Base-by-base conservation (phyloP, 1,140 invertebrate species). In the Panagrolaimus sp. region DNA sequence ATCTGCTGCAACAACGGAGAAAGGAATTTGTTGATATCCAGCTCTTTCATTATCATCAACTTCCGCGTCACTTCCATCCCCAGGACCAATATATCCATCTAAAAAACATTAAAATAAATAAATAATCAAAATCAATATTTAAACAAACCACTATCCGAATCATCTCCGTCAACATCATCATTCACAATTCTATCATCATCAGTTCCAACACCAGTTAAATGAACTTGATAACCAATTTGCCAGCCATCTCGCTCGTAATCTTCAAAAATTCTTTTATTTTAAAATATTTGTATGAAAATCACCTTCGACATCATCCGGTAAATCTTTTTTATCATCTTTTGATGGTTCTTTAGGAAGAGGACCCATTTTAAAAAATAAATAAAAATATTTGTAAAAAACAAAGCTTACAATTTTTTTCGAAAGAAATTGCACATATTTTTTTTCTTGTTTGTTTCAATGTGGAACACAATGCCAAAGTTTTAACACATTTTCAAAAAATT, bases 11-110 rank as follows among this genome's bases (percentile, higher is more conserved):
- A 28, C 21, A 6, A 14, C 52, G 12, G 52, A 21, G 4, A 28
- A 26, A 12, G 52, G 52, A 21, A 58, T 12, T 17, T 58, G 52
- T 58, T 58, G 52, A 58, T 58, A 58, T n/a, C 52, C 52, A 58
- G 52, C 52, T 24, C 52, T 21, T 10, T 26, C 28, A 8, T 58
- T 21, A 1, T 58, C 52, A 38, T 38, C 32, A 38, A 38, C 7
- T 14, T 58, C 52, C 1, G 52, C 52, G n/a, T 58, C 52, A 28
- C 52, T 58, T 4, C 52, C 52, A 17, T 58, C 52, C 4, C 52
- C 52, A 21, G 52, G 52, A 21, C 52, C 52, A n/a, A n/a, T n/a
- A 28, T 58, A 58, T 1, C 52, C 52, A 28, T 58, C 52, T 58
- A 26, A n/a, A 52, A 52, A 21, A n/a, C n/a, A 52, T 10, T 15